A percentile compares a stretch with the other conserved stretches of the same genome.
Evolutionary conservation across 2,113 vertebrate species (phyloP).

Genomic region (Centropristis striata): DNA sequence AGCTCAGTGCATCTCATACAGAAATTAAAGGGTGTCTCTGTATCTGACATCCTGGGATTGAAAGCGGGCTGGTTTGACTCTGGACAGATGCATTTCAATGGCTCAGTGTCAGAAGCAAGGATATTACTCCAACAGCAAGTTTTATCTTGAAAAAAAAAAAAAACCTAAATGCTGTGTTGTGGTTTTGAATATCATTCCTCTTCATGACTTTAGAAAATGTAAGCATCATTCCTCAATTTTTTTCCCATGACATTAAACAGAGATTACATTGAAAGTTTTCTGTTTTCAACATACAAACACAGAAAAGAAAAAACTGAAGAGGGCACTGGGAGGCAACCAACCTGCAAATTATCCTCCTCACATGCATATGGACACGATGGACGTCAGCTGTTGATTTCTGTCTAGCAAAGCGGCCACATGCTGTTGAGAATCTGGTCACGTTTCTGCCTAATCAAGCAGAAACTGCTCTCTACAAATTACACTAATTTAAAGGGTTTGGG

Average conservation of each 20-base stretch:
- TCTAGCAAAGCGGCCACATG: constrained; percentile 1
- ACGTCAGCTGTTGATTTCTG: constrained; percentile 38
- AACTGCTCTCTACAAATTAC: constrained; percentile 26
- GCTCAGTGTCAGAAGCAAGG: too few species aligned
- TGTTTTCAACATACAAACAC: neutral
- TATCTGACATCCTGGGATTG: too few species aligned
- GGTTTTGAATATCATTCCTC: neutral
- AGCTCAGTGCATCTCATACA: too few species aligned
- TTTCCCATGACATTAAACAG: neutral
- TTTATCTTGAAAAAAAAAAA: neutral
- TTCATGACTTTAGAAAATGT: neutral
- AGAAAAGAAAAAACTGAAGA: constrained; percentile 4
- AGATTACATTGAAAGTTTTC: neutral
- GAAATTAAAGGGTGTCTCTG: too few species aligned
- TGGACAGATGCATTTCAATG: too few species aligned
- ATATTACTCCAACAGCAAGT: too few species aligned
- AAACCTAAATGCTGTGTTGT: neutral
- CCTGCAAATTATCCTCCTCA: constrained; percentile 28
- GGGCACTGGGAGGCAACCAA: constrained; percentile 24
- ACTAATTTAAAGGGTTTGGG: neutral
- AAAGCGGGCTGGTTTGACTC: too few species aligned
- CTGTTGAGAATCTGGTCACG: constrained; percentile 50
- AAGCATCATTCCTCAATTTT: neutral
- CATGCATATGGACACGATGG: constrained; percentile 1
- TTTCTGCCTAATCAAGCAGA: constrained; percentile 42